These are phyloP conservation scores for Melanocharis versteri DNA, from an alignment of 2,113 vertebrate species.

Conservation along the genomic window DNA sequence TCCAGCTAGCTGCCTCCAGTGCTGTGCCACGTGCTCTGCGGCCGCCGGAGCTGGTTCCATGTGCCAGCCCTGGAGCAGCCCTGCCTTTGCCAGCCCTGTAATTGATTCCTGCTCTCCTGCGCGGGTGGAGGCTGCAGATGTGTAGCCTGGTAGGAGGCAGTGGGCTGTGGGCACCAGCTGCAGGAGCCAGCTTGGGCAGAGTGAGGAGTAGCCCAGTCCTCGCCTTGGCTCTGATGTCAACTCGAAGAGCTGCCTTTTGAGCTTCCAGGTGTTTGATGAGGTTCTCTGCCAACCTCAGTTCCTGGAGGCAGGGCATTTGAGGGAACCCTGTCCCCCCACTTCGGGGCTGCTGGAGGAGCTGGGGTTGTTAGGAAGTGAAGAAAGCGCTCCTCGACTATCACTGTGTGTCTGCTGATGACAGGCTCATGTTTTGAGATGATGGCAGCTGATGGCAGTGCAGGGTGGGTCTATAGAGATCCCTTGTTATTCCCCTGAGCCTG, in stretches of 20 bases:
- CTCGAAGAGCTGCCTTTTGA: not conserved
- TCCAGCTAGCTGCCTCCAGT: not conserved
- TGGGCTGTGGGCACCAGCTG: not conserved
- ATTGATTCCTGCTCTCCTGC: constrained; percentile 41
- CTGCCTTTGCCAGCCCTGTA: constrained; percentile 13
- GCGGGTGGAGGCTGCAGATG: not conserved
- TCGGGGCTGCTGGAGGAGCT: not conserved
- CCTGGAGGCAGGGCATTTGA: not conserved
- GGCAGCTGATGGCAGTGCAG: not conserved
- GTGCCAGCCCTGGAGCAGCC: not conserved
- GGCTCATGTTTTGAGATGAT: not conserved
- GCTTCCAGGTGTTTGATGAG: not conserved
- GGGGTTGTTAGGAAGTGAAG: not conserved
- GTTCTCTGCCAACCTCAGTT: not conserved
- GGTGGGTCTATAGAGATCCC: not conserved
- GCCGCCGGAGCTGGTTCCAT: not conserved
- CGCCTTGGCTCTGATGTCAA: rapidly evolving
- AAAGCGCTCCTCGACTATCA: not conserved
- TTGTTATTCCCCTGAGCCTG: not conserved
- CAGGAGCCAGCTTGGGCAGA: not conserved
- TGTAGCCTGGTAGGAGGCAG: not conserved
- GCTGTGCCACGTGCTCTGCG: not conserved
- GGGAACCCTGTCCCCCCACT: not conserved
- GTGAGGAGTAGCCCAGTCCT: not conserved
- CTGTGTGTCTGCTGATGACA: not conserved